Percentiles rank a stretch among this genome's conserved stretches.
These are phyloP conservation scores for Phaethon lepturus DNA, from an alignment of 2,113 vertebrate genomes.

Conservation along the genomic window DNA sequence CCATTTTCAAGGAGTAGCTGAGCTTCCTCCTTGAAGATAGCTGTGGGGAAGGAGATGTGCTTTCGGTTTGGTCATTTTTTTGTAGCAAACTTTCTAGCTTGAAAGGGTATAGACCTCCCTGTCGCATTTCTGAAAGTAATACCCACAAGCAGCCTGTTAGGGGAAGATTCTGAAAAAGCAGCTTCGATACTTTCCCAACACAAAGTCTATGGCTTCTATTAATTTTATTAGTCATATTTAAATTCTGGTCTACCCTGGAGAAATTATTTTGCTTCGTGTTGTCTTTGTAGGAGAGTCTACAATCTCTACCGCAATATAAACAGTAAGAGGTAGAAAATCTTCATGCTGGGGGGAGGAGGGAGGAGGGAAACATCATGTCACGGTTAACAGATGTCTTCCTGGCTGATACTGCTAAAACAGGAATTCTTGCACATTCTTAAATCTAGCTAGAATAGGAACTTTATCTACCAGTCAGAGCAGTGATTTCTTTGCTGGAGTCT, in stretches of 20 bases:
- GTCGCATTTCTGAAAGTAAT: not conserved
- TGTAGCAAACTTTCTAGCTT: not conserved
- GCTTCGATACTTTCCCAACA: not conserved
- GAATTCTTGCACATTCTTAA: constrained; percentile 23
- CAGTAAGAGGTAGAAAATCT: constrained; percentile 9
- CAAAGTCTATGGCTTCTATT: not conserved
- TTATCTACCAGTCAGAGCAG: not conserved
- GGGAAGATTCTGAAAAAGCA: not conserved
- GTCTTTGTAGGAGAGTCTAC: not conserved
- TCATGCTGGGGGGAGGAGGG: not conserved
- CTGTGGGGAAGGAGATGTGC: not conserved
- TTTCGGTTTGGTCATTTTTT: not conserved
- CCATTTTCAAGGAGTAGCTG: not conserved
- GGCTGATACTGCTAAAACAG: constrained; percentile 40
- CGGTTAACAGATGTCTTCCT: constrained; percentile 65
- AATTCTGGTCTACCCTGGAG: not conserved
- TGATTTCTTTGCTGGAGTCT: not conserved
- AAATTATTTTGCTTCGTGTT: not conserved
- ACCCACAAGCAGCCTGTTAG: not conserved
- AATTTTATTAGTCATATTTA: not conserved
- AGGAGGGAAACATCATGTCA: constrained; percentile 48
- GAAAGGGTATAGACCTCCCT: not conserved
- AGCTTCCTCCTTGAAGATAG: not conserved
- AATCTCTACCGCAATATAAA: not conserved
- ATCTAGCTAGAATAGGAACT: not conserved